These are phyloP conservation scores for Margaritifera margaritifera DNA, from an alignment of 2,888 invertebrate species.

Conservation along the genomic window DNA sequence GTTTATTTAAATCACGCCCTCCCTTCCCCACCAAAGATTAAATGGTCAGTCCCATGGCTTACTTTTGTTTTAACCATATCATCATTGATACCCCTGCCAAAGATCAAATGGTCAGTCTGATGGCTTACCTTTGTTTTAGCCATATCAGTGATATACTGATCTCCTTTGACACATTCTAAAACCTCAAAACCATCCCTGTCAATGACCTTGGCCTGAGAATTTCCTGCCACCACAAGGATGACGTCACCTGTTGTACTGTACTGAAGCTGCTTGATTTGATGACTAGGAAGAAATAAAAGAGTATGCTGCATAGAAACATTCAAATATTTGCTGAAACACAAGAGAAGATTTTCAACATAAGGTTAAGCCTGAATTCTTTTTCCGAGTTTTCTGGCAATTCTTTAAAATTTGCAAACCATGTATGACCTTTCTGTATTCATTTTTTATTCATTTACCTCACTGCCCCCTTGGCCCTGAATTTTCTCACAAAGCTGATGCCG, in stretches of 20 bases:
- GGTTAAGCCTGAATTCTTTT: too few species aligned
- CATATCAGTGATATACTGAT: constrained; percentile 92
- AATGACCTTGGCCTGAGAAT: constrained; percentile 86
- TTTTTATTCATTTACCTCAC: too few species aligned
- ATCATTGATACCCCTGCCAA: not conserved
- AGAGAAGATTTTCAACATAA: too few species aligned
- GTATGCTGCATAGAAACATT: too few species aligned
- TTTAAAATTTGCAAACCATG: too few species aligned
- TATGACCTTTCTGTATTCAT: too few species aligned
- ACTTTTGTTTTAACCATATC: constrained; percentile 77
- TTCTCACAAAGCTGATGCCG: too few species aligned
- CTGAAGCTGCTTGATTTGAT: constrained; percentile 90
- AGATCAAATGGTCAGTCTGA: not conserved
- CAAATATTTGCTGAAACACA: not conserved
- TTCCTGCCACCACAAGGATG: constrained; percentile 92
- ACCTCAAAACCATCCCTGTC: constrained; percentile 96
- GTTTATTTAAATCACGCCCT: not conserved
- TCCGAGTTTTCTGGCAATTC: too few species aligned
- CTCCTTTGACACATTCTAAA: constrained; percentile 93
- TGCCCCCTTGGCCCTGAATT: too few species aligned
- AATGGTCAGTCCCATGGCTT: constrained; percentile 1
- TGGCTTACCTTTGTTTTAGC: constrained; percentile 67
- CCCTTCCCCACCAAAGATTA: not conserved
- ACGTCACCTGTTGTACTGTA: constrained; percentile 96
- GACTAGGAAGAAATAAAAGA: constrained; percentile 73